Percentiles rank a stretch among this genome's conserved stretches.
These are phyloP conservation scores for Dinomys branickii DNA, from an alignment of 2,113 vertebrate species.

Conservation along the genomic window DNA sequence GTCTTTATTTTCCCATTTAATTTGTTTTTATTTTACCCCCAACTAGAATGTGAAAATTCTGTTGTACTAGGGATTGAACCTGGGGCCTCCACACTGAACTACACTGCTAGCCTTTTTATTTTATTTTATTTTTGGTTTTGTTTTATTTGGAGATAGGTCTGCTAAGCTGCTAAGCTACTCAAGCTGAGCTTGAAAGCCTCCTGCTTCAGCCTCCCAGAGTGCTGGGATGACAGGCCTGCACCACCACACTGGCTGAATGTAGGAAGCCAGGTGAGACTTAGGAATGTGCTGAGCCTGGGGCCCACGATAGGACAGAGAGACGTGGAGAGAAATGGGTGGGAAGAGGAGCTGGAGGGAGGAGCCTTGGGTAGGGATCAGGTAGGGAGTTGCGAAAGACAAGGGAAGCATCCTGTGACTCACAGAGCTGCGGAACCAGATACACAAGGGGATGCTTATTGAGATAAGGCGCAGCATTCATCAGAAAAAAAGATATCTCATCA, in stretches of 20 bases:
- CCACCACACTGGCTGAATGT: background rate
- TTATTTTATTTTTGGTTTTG: background rate
- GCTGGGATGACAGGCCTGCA: background rate
- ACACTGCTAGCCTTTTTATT: background rate
- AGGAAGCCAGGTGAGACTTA: background rate
- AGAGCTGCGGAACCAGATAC: background rate
- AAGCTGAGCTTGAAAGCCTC: background rate
- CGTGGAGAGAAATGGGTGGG: background rate
- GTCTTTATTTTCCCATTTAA: background rate
- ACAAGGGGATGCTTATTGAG: background rate
- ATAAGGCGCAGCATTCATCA: background rate
- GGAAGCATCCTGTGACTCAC: background rate
- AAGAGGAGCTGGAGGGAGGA: background rate
- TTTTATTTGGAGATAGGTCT: background rate
- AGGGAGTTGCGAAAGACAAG: background rate
- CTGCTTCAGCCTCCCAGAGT: background rate
- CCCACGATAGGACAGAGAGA: background rate
- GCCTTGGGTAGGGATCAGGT: background rate
- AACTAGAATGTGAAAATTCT: background rate
- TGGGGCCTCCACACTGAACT: background rate
- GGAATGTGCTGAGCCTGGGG: fast-evolving
- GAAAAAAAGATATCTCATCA: background rate
- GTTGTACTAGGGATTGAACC: background rate
- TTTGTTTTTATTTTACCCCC: background rate
- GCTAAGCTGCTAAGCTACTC: background rate